Base-by-base conservation (phyloP, 2,113 vertebrate genomes). In the Phaethornis superciliosus region DNA sequence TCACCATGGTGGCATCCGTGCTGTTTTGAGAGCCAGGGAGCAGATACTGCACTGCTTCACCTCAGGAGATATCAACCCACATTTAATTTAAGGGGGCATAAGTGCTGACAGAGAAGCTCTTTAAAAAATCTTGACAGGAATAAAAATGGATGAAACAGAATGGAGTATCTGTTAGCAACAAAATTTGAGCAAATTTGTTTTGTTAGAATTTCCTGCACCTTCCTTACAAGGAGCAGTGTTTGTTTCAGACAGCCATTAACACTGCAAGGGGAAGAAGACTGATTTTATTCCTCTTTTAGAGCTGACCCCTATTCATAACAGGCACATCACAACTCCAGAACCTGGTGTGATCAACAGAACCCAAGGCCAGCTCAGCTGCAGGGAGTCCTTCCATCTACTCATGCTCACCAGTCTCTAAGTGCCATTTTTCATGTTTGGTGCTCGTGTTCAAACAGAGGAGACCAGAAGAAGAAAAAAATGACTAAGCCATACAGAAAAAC, bases 131-230 rank as follows among this genome's bases (percentile, higher is more conserved):
- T 19, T 28, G 33, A 26, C 27, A 40, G 63, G 44, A 51, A 44
- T 28, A 46, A 22, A 64, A 35, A 49, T 0, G 4, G n/a, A 64
- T 40, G 40, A 21, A 27, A 4, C 3, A 7, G 1, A 0, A 0
- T 9, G 35, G 7, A 46, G 26, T 1, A 18, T 11, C 42, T 81
- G 56, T 51, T 28, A 26, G 37, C 32, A 65, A 37, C 27, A 54
- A 58, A 28, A 28, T 7, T 3, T 3, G 54, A 78, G 40, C 46
- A 17, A 23, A 10, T 6, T 7, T 2, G 2, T 8, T 35, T 21
- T n/a, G 15, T 12, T 15, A 47, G 19, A 11, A 4, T 17, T 47
- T 33, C 33, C 12, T 21, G 37, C 30, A 24, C 19, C 49, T 16
- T 47, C 68, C 62, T 28, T 12, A 28, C 42, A 27, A 40, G 59